phyloP scores from a whole-genome alignment of 2,888 invertebrate genomes.

The Tinea pellionella region DNA sequence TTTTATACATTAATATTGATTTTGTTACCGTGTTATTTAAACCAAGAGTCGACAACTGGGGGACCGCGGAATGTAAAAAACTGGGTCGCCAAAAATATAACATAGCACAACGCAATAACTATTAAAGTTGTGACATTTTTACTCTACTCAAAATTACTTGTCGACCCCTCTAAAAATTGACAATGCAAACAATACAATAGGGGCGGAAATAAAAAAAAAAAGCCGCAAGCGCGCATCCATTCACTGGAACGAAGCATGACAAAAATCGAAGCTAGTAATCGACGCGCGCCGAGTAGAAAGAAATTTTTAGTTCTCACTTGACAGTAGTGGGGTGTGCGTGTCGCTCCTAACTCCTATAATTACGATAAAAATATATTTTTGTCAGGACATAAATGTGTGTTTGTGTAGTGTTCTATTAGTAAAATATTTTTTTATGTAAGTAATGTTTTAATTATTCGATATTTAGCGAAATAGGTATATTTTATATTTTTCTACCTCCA shows the following conservation, averaged over 20 bases:
- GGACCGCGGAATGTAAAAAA: too few relatives aligned
- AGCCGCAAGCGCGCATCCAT: not conserved
- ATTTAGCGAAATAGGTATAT: constrained; percentile 17
- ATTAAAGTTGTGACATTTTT: too few relatives aligned
- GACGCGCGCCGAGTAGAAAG: not conserved
- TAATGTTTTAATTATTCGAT: constrained; percentile 16
- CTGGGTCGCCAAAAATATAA: too few relatives aligned
- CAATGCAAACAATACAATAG: not conserved
- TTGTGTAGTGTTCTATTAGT: constrained; percentile 16
- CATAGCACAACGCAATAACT: too few relatives aligned
- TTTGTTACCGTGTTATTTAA: too few relatives aligned
- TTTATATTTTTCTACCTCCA: constrained; percentile 15
- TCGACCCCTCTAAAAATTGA: too few relatives aligned
- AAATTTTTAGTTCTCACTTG: not conserved
- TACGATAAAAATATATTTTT: constrained; percentile 19
- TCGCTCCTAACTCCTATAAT: not conserved
- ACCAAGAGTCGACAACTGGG: too few relatives aligned
- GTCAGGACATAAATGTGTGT: not conserved
- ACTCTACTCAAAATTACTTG: too few relatives aligned
- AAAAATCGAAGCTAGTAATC: not conserved
- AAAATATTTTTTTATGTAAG: constrained; percentile 15
- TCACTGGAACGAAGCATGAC: not conserved
- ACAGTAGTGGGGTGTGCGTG: not conserved
- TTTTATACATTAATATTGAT: too few relatives aligned
- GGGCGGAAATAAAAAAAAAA: constrained; percentile 1